Evolutionary conservation across 2,888 invertebrate genomes (phyloP).

Genomic region (Meta bourneti): DNA sequence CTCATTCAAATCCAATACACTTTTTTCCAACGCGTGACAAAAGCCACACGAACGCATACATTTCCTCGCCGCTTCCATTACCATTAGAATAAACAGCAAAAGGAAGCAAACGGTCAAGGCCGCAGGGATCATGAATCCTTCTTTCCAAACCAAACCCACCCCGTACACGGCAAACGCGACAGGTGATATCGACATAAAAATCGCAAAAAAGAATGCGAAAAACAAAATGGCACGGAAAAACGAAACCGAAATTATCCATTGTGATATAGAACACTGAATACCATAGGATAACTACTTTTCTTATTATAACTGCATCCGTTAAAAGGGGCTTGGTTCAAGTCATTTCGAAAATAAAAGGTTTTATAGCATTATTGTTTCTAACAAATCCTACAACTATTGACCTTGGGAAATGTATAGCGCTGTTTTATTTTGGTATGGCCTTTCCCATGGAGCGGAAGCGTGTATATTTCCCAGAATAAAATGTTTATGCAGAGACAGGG

Average conservation of each 20-base stretch:
- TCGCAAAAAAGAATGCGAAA: not conserved
- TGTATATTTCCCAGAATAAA: conserved; percentile 19
- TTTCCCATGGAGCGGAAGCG: not conserved
- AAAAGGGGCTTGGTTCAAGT: not conserved
- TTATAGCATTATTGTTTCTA: conserved; percentile 16
- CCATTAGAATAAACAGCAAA: not conserved
- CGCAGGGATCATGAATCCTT: conserved; percentile 20
- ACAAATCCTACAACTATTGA: conserved; percentile 14
- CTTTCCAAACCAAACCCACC: not conserved
- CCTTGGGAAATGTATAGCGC: not conserved
- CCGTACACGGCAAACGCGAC: conserved; percentile 25
- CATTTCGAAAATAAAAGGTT: conserved; percentile 1
- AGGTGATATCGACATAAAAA: conserved; percentile 45
- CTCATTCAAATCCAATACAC: conserved; percentile 46
- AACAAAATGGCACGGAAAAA: not conserved
- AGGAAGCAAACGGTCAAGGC: conserved; percentile 59
- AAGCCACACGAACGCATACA: conserved; percentile 37
- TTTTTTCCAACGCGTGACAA: conserved; percentile 30
- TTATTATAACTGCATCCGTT: not conserved
- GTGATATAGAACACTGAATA: not conserved
- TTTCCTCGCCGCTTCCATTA: conserved; percentile 31
- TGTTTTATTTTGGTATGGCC: conserved; percentile 2
- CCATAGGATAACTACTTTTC: not conserved
- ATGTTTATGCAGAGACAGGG: not conserved
- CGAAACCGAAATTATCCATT: not conserved